Evolutionary conservation across 2,113 vertebrate genomes (phyloP), one percentile per base, ranked within the genome.

Genomic region (Platichthys flesus): DNA sequence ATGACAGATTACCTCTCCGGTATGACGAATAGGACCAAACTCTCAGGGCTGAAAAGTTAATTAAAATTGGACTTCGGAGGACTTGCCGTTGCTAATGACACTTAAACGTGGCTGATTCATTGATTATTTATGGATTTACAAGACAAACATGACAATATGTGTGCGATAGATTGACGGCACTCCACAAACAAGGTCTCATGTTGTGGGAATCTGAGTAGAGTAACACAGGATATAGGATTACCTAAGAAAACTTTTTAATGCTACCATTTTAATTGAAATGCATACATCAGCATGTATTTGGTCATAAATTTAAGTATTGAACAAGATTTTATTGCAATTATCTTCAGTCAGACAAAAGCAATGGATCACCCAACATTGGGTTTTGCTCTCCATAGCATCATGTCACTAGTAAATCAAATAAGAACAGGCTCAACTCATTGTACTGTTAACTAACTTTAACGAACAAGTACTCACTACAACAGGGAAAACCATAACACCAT

Each of bases 31-130:
- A 18, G 61, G 9, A 51, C 23, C 8, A 49, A 67, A 67, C 61
- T 83, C 59, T 63, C 61, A 79, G 40, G 52, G 42, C 42, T 51
- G 56, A 45, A 55, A 63, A 76, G 58, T 76, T 66, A 80, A 85
- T 76, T 49, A 57, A 61, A 71, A 49, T 8, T 45, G 56, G 40
- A 76, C 61, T 42, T 23, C 21, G 61, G 47, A 21, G 24, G 24
- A 66, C 52, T 35, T 16, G 45, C 40, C 55, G 15, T 31, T 5
- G 23, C 26, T 57, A 66, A 16, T 56, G 54, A n/a, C 47, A 24
- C 9, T 13, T 13, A 20, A 23, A 40, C 26, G 14, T 24, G 12
- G 45, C 35, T 8, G 35, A 74, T 51, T 62, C 9, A 9, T 61
- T 21, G 35, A 61, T 83, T 75, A 71, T 51, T 75, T 62, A 20